phyloP scores from a whole-genome alignment of 2,797 vertebrate genomes.

The Eidolon dupreanum region DNA sequence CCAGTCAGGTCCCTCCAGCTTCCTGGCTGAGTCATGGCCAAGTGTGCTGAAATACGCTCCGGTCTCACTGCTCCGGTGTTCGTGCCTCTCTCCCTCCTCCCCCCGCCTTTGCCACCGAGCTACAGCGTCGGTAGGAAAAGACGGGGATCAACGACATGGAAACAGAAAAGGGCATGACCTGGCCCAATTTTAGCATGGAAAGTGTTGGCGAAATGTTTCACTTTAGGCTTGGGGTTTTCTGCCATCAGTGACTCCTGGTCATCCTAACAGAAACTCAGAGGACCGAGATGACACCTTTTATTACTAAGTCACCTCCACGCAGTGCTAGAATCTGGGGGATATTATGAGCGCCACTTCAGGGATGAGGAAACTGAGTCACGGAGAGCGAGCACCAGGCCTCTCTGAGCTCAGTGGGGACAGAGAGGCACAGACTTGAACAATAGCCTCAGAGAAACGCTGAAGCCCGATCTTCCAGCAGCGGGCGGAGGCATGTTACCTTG shows the following conservation, averaged over 20 bases:
- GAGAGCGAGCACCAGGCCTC: neutral
- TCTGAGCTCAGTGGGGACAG: neutral
- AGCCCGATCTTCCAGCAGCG: neutral
- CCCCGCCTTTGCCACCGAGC: neutral
- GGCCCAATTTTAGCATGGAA: neutral
- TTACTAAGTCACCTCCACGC: rapidly evolving
- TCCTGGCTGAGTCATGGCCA: neutral
- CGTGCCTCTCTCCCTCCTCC: neutral
- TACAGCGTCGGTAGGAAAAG: neutral
- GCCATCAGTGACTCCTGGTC: neutral
- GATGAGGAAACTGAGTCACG: neutral
- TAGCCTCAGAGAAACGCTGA: neutral
- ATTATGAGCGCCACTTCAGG: neutral
- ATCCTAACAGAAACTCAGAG: neutral
- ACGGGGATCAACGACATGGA: neutral
- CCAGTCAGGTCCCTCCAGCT: neutral
- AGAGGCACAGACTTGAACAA: neutral
- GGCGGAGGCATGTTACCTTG: neutral
- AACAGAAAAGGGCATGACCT: neutral
- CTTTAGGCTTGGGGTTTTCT: neutral
- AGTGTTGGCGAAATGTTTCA: neutral
- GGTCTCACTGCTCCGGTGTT: neutral
- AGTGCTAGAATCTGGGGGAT: too few relatives aligned
- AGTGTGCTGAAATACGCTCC: neutral
- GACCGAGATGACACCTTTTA: neutral